Conservation (phyloP, 1,140 invertebrate species). For the Magallana gigas region DNA sequence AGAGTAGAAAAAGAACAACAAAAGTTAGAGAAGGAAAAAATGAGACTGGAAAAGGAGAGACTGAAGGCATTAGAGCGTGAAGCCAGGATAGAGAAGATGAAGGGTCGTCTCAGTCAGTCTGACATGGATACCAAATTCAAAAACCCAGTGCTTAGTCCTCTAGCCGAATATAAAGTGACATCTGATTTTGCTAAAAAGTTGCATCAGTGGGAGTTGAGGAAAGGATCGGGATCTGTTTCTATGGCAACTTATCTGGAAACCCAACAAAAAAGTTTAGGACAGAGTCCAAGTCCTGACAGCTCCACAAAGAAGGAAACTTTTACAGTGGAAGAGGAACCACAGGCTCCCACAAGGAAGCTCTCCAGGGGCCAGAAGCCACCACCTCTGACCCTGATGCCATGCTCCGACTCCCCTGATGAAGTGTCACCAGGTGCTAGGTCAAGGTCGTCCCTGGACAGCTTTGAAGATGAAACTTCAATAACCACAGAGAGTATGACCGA, state of each 20-base stretch:
- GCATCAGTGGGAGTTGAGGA: slow-evolving; percentile 92
- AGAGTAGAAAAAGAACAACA: slow-evolving; percentile 84
- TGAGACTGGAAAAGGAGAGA: slow-evolving; percentile 81
- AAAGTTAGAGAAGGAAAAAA: slow-evolving; percentile 83
- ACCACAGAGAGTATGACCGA: slow-evolving; percentile 70
- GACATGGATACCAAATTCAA: slow-evolving; percentile 68
- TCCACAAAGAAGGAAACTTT: slow-evolving; percentile 44
- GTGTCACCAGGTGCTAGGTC: slow-evolving; percentile 60
- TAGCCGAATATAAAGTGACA: slow-evolving; percentile 83
- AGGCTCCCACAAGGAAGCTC: background rate
- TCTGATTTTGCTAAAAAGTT: slow-evolving; percentile 92
- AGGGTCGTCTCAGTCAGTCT: slow-evolving; percentile 72
- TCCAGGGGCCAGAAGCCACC: slow-evolving; percentile 65
- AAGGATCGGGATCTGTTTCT: slow-evolving; percentile 64
- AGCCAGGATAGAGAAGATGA: slow-evolving; percentile 80
- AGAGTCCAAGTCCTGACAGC: slow-evolving; percentile 41
- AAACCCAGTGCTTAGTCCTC: slow-evolving; percentile 66
- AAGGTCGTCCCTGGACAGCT: slow-evolving; percentile 65
- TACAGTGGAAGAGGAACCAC: slow-evolving; percentile 19
- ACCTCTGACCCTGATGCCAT: slow-evolving; percentile 68
- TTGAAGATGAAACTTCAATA: slow-evolving; percentile 67
- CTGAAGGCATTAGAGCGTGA: slow-evolving; percentile 81
- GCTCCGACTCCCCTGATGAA: slow-evolving; percentile 71
- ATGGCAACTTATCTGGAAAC: slow-evolving; percentile 69
- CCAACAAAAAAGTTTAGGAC: slow-evolving; percentile 63